Evolutionary conservation across 2,888 invertebrate genomes (phyloP), one percentile per base, ranked within the genome.

Genomic region (Lasioglossum pauxillum): DNA sequence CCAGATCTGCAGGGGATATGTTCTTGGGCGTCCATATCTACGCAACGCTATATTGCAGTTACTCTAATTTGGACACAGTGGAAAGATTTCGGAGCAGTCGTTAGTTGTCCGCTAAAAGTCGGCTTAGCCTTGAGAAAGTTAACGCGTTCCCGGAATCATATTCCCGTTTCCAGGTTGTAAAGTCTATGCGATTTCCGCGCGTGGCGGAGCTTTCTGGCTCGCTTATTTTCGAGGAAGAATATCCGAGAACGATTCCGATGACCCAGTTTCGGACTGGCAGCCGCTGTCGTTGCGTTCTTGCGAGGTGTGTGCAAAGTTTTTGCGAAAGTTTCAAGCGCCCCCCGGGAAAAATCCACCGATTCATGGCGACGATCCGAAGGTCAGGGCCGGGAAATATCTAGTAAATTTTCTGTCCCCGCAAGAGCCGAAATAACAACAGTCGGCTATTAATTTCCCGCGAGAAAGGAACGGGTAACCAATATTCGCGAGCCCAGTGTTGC

Each of bases 301-400:
- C 64, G 8, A 31, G 16, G 60, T 53, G 16, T 46, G 44, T 19
- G 73, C 14, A 27, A 85, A 89, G 76, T 87, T 89, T 84, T 89
- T 83, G 73, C 85, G 14, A 64, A 87, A 85, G 19, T 80, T 86
- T 77, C 74, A 19, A 64, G 16, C 38, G n/a, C 19, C 60, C 67
- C 67, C 14, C 10, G 44, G 53, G 69, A 76, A 83, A 69, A 64
- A 86, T 86, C 53, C 31, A n/a, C 23, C 49, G 75, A 83, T 80
- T 75, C 76, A 67, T 57, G 16, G 57, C 46, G 31, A 5, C 14
- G 8, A 46, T 5, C 8, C 74, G 83, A 90, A 90, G 89, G 90
- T 90, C 90, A 90, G 73, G 90, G 90, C 67, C 84, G 90, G 83
- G 79, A 82, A 88, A 81, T 77, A 88, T 83, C 82, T 82, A 83